Evolutionary conservation across 2,888 invertebrate genomes (phyloP), one percentile per base, ranked within the genome.

Genomic region (Papilio elwesi): DNA sequence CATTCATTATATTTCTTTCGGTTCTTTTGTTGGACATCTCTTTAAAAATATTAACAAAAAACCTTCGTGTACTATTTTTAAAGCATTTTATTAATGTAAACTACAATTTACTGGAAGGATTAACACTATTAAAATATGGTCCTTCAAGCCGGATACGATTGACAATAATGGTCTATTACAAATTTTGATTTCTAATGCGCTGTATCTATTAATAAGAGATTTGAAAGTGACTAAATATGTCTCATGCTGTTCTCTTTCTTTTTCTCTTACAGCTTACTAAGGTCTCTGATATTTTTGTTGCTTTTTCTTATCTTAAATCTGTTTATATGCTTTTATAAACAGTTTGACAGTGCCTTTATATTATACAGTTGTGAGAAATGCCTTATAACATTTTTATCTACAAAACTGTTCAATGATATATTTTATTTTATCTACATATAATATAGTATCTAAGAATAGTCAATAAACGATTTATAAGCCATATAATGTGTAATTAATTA

Each of bases 291-390:
- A 5, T 9, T 43, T 43, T 43, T 43, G 43, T 43, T 43, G 43
- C 16, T 15, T 11, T 47, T 7, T 26, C 12, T 26, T 48, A 48
- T 13, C 26, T n/a, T 16, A 6, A 47, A 57, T 26, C 68, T 57
- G 48, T 57, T 57, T 57, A 48, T 49, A 49, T 15, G 57, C 47
- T 36, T 68, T 11, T 52, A 11, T 52, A n/a, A n/a, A 49, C 36
- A 26, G 7, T 57, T 69, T 49, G 59, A 66, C 51, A 71, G 71
- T 71, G 71, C 71, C 59, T 71, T 71, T 59, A 69, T 16, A 70
- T 62, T 62, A 43, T 62, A 62, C n/a, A 6, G 59, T 38, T 43
- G 43, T 43, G 43, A 62, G 43, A 62, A 62, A 43, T 43, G 15
- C 11, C 43, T 62, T 43, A 57, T 13, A 1, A 6, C 43, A 15